A percentile compares a stretch with the other conserved stretches of the same genome.
These are phyloP conservation scores for Carassius carassius DNA, from an alignment of 2,113 vertebrate genomes.

Conservation along the genomic window DNA sequence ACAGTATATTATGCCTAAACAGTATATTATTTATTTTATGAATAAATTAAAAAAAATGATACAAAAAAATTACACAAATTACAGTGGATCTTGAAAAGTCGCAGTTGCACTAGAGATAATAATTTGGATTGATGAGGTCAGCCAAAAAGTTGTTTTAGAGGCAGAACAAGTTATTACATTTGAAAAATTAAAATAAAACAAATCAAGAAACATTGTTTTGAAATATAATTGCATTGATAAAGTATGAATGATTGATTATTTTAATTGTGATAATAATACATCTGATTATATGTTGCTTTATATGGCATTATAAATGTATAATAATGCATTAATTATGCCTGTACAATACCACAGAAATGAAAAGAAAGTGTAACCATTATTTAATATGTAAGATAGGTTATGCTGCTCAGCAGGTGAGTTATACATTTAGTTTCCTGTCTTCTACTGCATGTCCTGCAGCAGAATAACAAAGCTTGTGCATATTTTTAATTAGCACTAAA, in stretches of 20 bases:
- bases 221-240: neutral
- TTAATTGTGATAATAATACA: neutral
- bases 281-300: neutral
- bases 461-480: neutral
- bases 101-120: neutral
- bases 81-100: too few species aligned
- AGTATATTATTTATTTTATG: too few species aligned
- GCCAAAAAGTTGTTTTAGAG: neutral
- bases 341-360: neutral
- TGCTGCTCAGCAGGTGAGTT: neutral
- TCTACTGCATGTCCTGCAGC: neutral
- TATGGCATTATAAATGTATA: neutral
- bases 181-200: neutral
- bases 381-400: neutral
- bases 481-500: slow-evolving; percentile 7
- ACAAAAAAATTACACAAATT: too few species aligned
- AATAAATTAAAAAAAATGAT: too few species aligned
- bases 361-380: neutral
- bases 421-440: neutral
- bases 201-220: neutral
- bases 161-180: neutral
- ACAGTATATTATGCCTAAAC: too few species aligned
- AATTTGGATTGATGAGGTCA: neutral
- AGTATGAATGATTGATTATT: neutral
- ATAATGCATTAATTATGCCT: neutral